A percentile compares a stretch with the other conserved stretches of the same genome.
Evolutionary conservation across 2,888 invertebrate genomes (phyloP).

Genomic region (Sphinx pinastri): DNA sequence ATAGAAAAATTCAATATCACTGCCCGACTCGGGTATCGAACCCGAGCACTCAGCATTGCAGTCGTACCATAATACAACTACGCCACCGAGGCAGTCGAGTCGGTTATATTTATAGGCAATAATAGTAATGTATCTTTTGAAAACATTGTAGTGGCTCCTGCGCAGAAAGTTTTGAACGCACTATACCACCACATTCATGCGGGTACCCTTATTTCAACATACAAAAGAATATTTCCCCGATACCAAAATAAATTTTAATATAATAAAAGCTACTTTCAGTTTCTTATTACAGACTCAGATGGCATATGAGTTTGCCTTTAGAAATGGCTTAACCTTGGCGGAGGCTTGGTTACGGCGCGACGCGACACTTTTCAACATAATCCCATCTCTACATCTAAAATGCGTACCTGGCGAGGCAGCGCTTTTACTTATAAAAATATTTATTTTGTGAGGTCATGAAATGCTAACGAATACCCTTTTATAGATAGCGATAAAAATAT

Average conservation of each 20-base stretch:
- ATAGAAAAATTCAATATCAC: too few relatives aligned
- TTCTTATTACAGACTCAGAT: conserved; percentile 3
- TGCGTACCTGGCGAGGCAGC: conserved; percentile 1
- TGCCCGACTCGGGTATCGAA: too few relatives aligned
- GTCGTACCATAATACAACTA: too few relatives aligned
- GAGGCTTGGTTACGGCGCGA: not conserved
- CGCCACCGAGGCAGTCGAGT: too few relatives aligned
- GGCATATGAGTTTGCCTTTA: conserved; percentile 5
- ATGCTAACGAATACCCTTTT: not conserved
- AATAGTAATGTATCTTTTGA: too few relatives aligned
- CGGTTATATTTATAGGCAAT: too few relatives aligned
- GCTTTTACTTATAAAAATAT: not conserved
- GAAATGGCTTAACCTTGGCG: conserved; percentile 3
- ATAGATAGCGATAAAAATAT: not conserved
- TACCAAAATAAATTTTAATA: conserved; percentile 1
- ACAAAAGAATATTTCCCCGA: conserved; percentile 9
- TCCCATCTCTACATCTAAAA: conserved; percentile 18
- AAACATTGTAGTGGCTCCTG: not conserved
- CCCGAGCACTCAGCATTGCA: too few relatives aligned
- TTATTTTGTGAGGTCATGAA: conserved; percentile 8
- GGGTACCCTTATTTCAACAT: not conserved
- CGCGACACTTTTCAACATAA: conserved; percentile 21
- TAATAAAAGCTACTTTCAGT: conserved; percentile 18
- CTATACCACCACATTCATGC: not conserved
- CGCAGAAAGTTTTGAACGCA: not conserved